Conservation (phyloP, 2,113 vertebrate species). For the Otis tarda region DNA sequence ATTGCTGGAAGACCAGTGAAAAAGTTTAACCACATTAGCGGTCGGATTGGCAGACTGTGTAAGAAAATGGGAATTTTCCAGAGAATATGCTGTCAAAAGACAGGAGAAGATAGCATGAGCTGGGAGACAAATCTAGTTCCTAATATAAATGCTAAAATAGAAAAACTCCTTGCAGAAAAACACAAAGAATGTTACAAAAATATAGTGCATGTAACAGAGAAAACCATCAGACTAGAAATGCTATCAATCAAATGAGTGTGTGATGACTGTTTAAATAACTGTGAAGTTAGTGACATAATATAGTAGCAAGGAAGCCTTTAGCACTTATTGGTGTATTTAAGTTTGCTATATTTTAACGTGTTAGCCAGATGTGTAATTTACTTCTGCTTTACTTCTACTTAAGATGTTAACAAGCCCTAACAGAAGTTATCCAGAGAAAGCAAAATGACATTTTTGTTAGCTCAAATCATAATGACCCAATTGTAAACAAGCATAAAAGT, state of each 20-base stretch:
- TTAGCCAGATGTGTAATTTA: background rate
- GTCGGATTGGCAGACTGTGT: background rate
- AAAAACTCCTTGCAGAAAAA: background rate
- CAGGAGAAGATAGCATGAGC: background rate
- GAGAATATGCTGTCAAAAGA: background rate
- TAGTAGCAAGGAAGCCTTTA: background rate
- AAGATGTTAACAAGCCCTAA: background rate
- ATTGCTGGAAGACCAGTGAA: background rate
- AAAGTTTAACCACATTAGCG: background rate
- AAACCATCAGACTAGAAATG: background rate
- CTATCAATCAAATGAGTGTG: background rate
- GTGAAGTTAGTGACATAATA: background rate
- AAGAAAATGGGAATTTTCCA: background rate
- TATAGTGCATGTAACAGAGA: background rate
- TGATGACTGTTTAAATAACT: background rate
- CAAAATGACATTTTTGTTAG: background rate
- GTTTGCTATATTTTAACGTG: background rate
- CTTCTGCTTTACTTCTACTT: background rate
- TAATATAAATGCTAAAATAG: background rate
- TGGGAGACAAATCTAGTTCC: background rate
- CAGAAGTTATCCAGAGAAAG: background rate
- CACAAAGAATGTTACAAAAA: background rate
- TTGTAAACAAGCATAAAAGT: background rate
- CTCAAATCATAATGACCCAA: background rate
- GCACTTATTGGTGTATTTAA: background rate